Base-by-base conservation (phyloP, 2,888 invertebrate genomes). In the Caenorhabditis drosophilae region DNA sequence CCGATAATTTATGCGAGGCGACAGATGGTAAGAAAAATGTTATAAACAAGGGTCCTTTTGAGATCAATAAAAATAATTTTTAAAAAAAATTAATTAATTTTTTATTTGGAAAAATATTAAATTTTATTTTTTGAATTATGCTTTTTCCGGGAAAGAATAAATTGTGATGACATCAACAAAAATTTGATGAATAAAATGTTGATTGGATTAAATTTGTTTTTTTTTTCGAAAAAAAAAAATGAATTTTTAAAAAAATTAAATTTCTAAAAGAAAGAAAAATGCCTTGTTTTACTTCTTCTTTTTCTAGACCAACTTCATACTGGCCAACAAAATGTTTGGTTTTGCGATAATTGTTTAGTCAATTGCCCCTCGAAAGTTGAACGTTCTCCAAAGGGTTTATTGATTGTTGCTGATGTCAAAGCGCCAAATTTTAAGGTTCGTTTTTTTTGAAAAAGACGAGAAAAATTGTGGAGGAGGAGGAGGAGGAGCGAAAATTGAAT, bases 321-420 rank as follows among this genome's bases (percentile, higher is more conserved):
- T n/a, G n/a, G n/a, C n/a, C 54, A 60, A 40, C 60, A 31, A 31
- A 31, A 50, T 4, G 54, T 60, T 9, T 60, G 48, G 27, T 60
- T 60, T 22, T 60, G 60, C 18, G 44, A 60, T 11, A 41, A 54
- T 23, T 60, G 60, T 41, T 48, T 60, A 6, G 22, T 22, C 7
- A 49, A 54, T 4, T 60, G 60, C 23, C 40, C 20, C 3, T 15
- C 25, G 4, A 35, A 40, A 12, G 54, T 60, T 2, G 49, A 60
- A 20, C 16, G 22, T 15, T 49, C 54, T 3, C 54, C 60, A 7
- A 60, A 50, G 23, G 53, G 53, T 26, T 49, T 54, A 9, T 41
- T 60, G 15, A 60, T 60, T 27, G 60, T 60, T 3, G 54, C 60
- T 16, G 60, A 54, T 23, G 40, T 31, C 1, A 26, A 41, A 16